Base-by-base conservation (phyloP, 2,888 invertebrate genomes). In the Agrotis exclamationis region DNA sequence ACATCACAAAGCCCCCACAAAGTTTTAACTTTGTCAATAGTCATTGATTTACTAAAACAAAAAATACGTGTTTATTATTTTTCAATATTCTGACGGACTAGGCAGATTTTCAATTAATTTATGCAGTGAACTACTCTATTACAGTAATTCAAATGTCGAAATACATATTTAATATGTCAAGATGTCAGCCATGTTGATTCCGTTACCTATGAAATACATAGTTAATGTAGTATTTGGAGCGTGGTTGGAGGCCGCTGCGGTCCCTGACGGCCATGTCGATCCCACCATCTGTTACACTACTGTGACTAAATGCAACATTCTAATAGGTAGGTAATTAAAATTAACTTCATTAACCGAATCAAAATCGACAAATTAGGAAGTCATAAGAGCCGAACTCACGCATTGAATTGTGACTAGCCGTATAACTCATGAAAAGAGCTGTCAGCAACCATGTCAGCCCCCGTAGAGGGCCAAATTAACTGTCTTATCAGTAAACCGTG, bases 201-300 rank as follows among this genome's bases (percentile, higher is more conserved):
- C n/a, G 24, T 59, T 81, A 39, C 50, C 54, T 62, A 51, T 48
- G 33, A 69, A 67, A 76, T 50, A 50, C 63, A 53, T 59, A 56
- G 60, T 75, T 81, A 54, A 57, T 45, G 57, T 64, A 57, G 57
- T 82, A 70, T 82, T 70, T 73, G 44, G 81, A 81, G 81, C 82
- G 76, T 82, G 67, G 48, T 79, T 74, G 57, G 69, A 69, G 74
- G 79, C 56, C 70, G 22, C 48, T 18, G n/a, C 50, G 45, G 51
- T 51, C 47, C 47, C 45, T 18, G 20, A 20, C 54, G 47, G 18
- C 33, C 63, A 51, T 67, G 59, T 18, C 47, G 33, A 18, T 54
- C 22, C 33, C 44, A 44, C 20, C 57, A 53, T 45, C 20, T 57
- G 20, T 14, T 47, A n/a, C 13, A 47, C n/a, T 18, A 7, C 22